Evolutionary conservation across 2,113 vertebrate species (phyloP).

Genomic region (Arothron firmamentum): DNA sequence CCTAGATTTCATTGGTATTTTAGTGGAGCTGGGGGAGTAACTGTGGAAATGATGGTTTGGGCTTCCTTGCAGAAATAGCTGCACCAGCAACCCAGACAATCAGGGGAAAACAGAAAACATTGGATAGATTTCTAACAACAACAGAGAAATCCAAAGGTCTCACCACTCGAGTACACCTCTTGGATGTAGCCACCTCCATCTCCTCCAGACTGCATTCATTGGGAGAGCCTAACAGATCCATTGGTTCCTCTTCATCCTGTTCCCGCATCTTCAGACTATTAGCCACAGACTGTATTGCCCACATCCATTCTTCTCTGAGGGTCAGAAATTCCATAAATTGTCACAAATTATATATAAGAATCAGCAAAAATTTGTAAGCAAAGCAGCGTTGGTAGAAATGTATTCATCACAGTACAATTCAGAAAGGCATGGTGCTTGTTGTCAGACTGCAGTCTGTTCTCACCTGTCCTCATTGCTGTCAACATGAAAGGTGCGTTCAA

Average conservation of each 20-base stretch:
- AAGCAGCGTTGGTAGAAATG: background rate
- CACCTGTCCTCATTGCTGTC: conserved; percentile 84
- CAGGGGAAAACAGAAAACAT: too few species aligned
- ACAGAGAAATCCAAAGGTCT: conserved; percentile 30
- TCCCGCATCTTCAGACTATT: conserved; percentile 80
- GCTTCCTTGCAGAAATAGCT: too few species aligned
- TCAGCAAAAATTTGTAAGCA: background rate
- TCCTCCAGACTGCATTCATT: conserved; percentile 75
- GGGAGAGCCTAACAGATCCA: conserved; percentile 78
- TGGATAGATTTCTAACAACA: too few species aligned
- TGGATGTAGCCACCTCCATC: conserved; percentile 81
- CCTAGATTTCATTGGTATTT: too few species aligned
- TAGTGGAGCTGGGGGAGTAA: too few species aligned
- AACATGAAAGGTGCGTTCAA: conserved; percentile 89
- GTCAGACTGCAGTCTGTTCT: background rate
- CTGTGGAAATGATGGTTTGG: too few species aligned
- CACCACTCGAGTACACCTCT: conserved; percentile 80
- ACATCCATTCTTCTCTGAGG: conserved; percentile 85
- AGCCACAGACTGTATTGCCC: conserved; percentile 85
- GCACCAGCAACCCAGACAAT: too few species aligned
- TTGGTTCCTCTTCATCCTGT: conserved; percentile 72
- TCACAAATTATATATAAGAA: background rate
- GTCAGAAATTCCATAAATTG: background rate
- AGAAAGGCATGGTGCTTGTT: background rate
- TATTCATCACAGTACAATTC: background rate